Evolutionary conservation across 2,888 invertebrate genomes (phyloP).

Genomic region (Latrodectus elegans): DNA sequence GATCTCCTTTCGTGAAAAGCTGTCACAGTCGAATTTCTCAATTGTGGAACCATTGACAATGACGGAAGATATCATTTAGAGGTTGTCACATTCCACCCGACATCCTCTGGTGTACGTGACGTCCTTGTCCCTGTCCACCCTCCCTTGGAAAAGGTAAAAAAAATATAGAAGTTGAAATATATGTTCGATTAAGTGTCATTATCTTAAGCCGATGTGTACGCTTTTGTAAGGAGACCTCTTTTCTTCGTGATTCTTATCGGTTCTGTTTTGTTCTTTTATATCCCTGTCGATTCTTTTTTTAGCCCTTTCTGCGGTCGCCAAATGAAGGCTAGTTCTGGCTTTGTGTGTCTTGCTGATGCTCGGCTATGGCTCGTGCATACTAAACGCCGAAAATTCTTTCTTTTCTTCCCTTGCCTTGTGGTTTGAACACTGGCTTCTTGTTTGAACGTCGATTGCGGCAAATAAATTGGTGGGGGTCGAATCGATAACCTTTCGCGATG

Average conservation of each 20-base stretch:
- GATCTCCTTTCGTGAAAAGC: too few species aligned
- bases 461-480: slow-evolving; percentile 24
- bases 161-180: not conserved
- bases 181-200: slow-evolving; percentile 40
- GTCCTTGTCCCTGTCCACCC: not conserved
- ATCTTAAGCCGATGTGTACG: slow-evolving; percentile 48
- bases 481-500: not conserved
- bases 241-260: slow-evolving; percentile 34
- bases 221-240: slow-evolving; percentile 27
- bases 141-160: not conserved
- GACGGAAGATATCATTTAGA: too few species aligned
- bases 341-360: slow-evolving; percentile 33
- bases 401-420: slow-evolving; percentile 13
- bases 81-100: not conserved
- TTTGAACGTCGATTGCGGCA: not conserved
- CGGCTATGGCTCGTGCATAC: slow-evolving; percentile 32
- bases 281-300: slow-evolving; percentile 11
- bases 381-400: slow-evolving; percentile 28
- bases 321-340: slow-evolving; percentile 5
- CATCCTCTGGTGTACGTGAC: not conserved
- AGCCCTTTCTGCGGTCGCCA: not conserved
- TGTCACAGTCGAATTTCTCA: too few species aligned
- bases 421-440: not conserved
- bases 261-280: slow-evolving; percentile 22
- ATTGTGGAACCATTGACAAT: too few species aligned